These are phyloP conservation scores for Drosophila ananassae DNA, from an alignment of 1,140 invertebrate species.

Conservation along the genomic window DNA sequence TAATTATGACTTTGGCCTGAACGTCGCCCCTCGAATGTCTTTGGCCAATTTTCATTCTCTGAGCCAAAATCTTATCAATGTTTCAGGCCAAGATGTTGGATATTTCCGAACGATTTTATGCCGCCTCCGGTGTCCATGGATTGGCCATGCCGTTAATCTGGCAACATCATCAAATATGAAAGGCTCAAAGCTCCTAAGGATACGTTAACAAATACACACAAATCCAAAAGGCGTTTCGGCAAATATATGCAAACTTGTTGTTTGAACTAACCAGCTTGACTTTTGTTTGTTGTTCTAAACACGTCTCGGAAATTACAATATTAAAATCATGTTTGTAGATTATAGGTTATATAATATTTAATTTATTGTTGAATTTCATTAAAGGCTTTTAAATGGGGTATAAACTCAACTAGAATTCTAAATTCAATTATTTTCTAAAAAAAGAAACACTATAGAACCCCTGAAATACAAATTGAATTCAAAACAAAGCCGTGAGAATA, in stretches of 20 bases:
- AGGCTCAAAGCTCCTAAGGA: constrained; percentile 35
- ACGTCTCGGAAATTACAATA: constrained; percentile 39
- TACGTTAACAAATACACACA: constrained; percentile 11
- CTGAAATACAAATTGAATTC: constrained; percentile 20
- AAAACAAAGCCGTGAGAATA: constrained; percentile 3
- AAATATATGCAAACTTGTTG: constrained; percentile 28
- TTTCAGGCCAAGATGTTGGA: constrained; percentile 22
- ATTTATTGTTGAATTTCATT: too few relatives aligned
- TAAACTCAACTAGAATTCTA: too few relatives aligned
- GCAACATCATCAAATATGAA: constrained; percentile 66
- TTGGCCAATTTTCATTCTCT: constrained; percentile 28
- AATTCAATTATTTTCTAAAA: background rate
- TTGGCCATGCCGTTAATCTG: constrained; percentile 57
- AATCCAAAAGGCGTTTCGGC: constrained; percentile 11
- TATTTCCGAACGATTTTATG: constrained; percentile 44
- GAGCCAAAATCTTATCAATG: constrained; percentile 37
- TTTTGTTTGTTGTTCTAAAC: constrained; percentile 26
- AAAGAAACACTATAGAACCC: constrained; percentile 6
- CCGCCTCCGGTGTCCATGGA: constrained; percentile 40
- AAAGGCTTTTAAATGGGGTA: too few relatives aligned
- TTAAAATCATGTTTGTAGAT: constrained; percentile 3
- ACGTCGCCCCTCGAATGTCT: constrained; percentile 14
- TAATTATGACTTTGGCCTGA: constrained; percentile 41
- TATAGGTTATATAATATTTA: background rate
- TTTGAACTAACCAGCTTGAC: constrained; percentile 13